Percentiles rank a stretch among this genome's conserved stretches.
These are phyloP conservation scores for Chelon labrosus DNA, from an alignment of 2,797 vertebrate genomes.

Conservation along the genomic window DNA sequence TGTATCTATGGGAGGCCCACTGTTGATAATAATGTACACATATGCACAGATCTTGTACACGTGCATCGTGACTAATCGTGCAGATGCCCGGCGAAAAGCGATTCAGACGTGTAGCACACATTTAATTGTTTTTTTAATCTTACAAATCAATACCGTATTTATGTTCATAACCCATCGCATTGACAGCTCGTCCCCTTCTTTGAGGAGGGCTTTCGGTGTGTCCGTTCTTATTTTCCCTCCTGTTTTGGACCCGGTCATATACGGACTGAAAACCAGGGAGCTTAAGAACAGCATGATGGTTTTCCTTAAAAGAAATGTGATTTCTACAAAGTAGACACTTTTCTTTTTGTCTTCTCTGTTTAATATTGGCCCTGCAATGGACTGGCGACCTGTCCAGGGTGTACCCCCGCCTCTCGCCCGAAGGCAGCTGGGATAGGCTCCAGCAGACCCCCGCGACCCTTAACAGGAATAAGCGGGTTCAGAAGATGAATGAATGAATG, in stretches of 20 bases:
- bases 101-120: conserved; percentile 80
- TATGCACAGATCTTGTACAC: conserved; percentile 84
- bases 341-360: not conserved
- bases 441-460: too few relatives aligned
- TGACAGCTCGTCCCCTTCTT: conserved; percentile 52
- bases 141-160: conserved; percentile 64
- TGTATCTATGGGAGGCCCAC: conserved; percentile 53
- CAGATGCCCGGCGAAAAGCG: conserved; percentile 71
- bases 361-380: too few relatives aligned
- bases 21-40: conserved; percentile 80
- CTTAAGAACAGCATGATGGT: conserved; percentile 58
- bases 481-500: too few relatives aligned
- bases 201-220: conserved; percentile 72
- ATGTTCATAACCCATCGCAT: conserved; percentile 66
- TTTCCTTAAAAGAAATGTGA: conserved; percentile 48
- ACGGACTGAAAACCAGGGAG: conserved; percentile 81
- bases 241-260: conserved; percentile 82
- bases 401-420: too few relatives aligned
- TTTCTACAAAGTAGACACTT: conserved; percentile 6
- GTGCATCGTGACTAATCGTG: conserved; percentile 64
- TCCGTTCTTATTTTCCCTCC: conserved; percentile 78
- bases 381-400: too few relatives aligned
- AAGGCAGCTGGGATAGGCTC: too few relatives aligned
- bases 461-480: too few relatives aligned
- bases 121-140: conserved; percentile 71